Base-by-base conservation (phyloP, 1,140 invertebrate species). In the Babylonia areolata region DNA sequence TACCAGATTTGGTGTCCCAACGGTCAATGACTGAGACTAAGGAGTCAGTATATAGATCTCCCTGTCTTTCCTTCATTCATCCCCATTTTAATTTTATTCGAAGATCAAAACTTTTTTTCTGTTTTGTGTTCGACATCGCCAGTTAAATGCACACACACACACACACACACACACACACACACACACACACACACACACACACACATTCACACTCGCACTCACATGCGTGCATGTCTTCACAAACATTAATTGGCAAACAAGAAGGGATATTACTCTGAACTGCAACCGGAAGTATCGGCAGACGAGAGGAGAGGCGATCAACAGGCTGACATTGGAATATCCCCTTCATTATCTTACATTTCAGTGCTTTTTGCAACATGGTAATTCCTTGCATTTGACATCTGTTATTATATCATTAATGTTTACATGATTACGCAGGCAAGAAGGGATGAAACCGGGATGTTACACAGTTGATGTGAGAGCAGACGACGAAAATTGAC, bases 121-220 rank as follows among this genome's bases (percentile, higher is more conserved):
- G 23, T 12, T n/a, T n/a, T n/a, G n/a, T n/a, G n/a, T n/a, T n/a
- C n/a, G n/a, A n/a, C 51, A 54, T 11, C 51, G 20, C 9, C 51
- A 54, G 51, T 23, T 12, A 54, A 54, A 54, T 12, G 23, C 51
- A 54, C 11, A 69, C 64, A 69, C 64, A n/a, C 64, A 69, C 64
- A n/a, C 64, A 69, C 64, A n/a, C 64, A 69, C 64, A 69, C 64
- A 69, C 64, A 69, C 64, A 69, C 64, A 69, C 64, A 69, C 64
- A 69, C 64, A 69, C 64, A 69, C 64, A 69, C 64, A 69, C 28
- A 69, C 64, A 69, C 64, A 69, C 64, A 69, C 64, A 69, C 64
- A 69, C 64, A n/a, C n/a, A n/a, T n/a, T n/a, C n/a, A n/a, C n/a
- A n/a, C n/a, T n/a, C n/a, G n/a, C n/a, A n/a, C n/a, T n/a, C n/a